Evolutionary conservation across 2,113 vertebrate species (phyloP), one percentile per base, ranked within the genome.

Genomic region (Myrmecophaga tridactyla): DNA sequence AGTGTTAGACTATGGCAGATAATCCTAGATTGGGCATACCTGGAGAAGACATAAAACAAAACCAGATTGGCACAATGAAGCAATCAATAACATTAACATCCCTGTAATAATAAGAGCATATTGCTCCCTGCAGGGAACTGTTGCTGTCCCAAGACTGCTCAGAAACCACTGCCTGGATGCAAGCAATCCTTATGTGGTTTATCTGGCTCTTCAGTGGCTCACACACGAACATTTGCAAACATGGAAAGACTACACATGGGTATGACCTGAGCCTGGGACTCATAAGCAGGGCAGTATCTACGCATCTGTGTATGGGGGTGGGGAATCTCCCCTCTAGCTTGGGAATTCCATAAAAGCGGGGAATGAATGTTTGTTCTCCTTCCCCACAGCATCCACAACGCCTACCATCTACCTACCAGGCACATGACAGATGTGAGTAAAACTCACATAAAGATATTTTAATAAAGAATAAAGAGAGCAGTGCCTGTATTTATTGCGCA

Each of bases 41-140:
- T 14, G 53, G 76, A 63, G 51, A 31, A 43, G 6, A 31, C 12
- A n/a, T 7, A 36, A 77, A 76, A 58, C 27, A 51, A 56, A 90
- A 89, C 10, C 46, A 46, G 78, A 29, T 12, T 7, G 6, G 76
- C 53, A 56, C 31, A 9, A 9, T 1, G 17, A 84, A 78, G 41
- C 51, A 21, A 31, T 73, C 17, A 1, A 0, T 31, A 48, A 48
- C 15, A 56, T 11, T 0, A 9, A 12, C 0, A 3, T 0, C 15
- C 36, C 23, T 0, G 1, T 11, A 39, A 31, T 5, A 46, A 2
- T 13, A 43, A n/a, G 46, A 65, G 53, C 56, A 8, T 0, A 4
- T 5, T 1, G 29, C 58, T 93, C 51, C 4, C 18, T 1, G 70
- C 39, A 31, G 39, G 53, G 13, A 81, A 29, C 20, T 36, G 60